A percentile compares a stretch with the other conserved stretches of the same genome.
Evolutionary conservation across 2,113 vertebrate genomes (phyloP).

Genomic region (Chionis minor): DNA sequence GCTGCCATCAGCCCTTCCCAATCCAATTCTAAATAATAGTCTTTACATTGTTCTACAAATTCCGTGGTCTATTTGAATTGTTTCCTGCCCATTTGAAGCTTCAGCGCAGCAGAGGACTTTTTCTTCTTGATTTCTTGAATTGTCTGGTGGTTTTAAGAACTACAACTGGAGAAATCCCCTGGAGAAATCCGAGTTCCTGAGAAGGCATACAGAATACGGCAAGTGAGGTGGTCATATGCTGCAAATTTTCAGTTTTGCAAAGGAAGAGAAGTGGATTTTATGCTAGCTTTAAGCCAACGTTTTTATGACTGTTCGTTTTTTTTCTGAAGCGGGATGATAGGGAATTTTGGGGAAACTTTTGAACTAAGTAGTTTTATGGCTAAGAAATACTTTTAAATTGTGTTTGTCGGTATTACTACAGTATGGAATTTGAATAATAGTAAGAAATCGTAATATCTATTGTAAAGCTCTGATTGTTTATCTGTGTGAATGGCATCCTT

Average conservation of each 20-base stretch:
- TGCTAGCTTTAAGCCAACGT: neutral
- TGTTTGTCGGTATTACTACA: neutral
- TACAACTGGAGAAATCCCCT: too few relatives aligned
- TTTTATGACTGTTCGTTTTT: neutral
- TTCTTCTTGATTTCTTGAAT: neutral
- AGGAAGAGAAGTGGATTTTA: neutral
- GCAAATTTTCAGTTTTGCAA: neutral
- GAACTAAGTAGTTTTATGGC: neutral
- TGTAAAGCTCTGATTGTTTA: neutral
- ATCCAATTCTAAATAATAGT: neutral
- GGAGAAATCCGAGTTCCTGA: neutral
- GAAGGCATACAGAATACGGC: accelerated
- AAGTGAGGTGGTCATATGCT: neutral
- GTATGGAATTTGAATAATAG: neutral
- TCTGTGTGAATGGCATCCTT: neutral
- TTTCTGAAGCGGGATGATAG: neutral
- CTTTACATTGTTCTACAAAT: neutral
- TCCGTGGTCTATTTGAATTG: neutral
- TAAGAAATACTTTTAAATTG: neutral
- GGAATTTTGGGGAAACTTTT: neutral
- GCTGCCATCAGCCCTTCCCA: neutral
- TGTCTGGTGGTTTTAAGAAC: neutral
- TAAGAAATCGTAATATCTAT: neutral
- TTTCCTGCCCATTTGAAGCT: neutral
- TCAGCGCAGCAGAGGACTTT: neutral